These are phyloP conservation scores for Opisthocomus hoazin DNA, from an alignment of 2,113 vertebrate species.

Conservation along the genomic window DNA sequence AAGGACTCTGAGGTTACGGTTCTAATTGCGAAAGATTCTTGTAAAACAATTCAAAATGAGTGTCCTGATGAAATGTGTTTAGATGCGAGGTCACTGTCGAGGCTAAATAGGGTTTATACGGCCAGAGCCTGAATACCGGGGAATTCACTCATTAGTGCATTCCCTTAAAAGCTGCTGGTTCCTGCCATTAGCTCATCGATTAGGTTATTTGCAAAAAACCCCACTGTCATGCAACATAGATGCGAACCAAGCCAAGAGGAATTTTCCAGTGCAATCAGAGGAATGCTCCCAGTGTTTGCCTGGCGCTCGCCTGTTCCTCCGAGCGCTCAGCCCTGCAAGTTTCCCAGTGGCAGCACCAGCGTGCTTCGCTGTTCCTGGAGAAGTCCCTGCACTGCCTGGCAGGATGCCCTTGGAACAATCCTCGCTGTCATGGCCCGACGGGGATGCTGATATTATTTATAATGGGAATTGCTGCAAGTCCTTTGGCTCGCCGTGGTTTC, in stretches of 20 bases:
- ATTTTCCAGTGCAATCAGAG: background rate
- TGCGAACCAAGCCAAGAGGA: background rate
- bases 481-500: background rate
- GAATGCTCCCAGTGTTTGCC: background rate
- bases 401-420: background rate
- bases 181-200: constrained; percentile 16
- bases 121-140: background rate
- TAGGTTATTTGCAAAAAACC: background rate
- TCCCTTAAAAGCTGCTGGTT: background rate
- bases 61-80: background rate
- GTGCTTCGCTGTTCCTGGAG: background rate
- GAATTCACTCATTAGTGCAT: constrained; percentile 38
- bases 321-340: background rate
- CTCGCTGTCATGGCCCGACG: background rate
- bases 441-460: constrained; percentile 19
- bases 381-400: background rate
- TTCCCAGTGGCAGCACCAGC: background rate
- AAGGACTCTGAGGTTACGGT: background rate
- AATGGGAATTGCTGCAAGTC: constrained; percentile 5
- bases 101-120: background rate
- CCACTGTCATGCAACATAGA: background rate
- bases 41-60: constrained; percentile 17
- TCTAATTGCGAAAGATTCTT: constrained; percentile 42
- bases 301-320: background rate
- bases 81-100: constrained; percentile 17